These are phyloP conservation scores for Spilarctia lutea DNA, from an alignment of 2,888 invertebrate species.

Conservation along the genomic window DNA sequence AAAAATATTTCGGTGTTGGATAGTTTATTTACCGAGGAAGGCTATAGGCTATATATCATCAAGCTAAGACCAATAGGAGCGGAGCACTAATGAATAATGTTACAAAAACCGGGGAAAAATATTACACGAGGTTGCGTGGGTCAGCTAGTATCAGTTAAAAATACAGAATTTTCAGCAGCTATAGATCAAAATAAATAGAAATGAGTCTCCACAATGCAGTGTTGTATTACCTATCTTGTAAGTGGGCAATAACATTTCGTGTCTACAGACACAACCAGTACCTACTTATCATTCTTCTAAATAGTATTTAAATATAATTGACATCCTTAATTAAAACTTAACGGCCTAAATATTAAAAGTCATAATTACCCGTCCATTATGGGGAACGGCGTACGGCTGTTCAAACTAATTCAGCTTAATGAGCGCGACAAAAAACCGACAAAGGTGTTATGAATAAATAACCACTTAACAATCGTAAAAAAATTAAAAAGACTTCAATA, in stretches of 20 bases:
- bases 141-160: too few relatives aligned
- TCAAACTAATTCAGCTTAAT: slow-evolving; percentile 75
- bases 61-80: too few relatives aligned
- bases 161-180: neutral
- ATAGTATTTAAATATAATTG: slow-evolving; percentile 28
- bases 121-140: too few relatives aligned
- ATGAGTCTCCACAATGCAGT: neutral
- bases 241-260: neutral
- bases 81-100: too few relatives aligned
- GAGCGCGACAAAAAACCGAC: slow-evolving; percentile 77
- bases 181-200: neutral
- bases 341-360: slow-evolving; percentile 43
- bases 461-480: slow-evolving; percentile 72
- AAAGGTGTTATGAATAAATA: slow-evolving; percentile 85
- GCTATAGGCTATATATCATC: too few relatives aligned
- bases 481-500: slow-evolving; percentile 40
- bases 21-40: too few relatives aligned
- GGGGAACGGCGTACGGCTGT: slow-evolving; percentile 59
- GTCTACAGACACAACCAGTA: neutral
- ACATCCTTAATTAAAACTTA: slow-evolving; percentile 38
- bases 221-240: neutral
- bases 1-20: too few relatives aligned
- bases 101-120: too few relatives aligned
- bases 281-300: slow-evolving; percentile 5
- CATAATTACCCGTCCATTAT: slow-evolving; percentile 46